Percentiles rank a stretch among this genome's conserved stretches.
Evolutionary conservation across 2,888 invertebrate genomes (phyloP).

Genomic region (Drosophila robusta): DNA sequence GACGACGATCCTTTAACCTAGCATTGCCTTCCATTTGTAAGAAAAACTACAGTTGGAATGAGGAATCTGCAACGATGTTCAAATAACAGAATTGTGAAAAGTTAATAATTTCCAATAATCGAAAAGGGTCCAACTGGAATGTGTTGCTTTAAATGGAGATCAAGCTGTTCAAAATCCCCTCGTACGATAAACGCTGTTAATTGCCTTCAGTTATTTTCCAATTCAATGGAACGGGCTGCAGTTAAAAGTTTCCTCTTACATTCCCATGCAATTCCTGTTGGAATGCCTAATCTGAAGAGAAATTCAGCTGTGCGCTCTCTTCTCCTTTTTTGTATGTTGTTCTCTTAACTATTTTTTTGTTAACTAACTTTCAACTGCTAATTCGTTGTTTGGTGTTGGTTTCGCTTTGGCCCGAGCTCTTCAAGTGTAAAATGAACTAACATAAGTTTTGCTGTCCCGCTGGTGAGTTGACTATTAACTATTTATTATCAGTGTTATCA

Average conservation of each 20-base stretch:
- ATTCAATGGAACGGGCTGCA: too few species aligned
- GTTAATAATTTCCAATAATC: too few species aligned
- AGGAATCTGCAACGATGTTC: too few species aligned
- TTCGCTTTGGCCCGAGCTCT: constrained; percentile 23
- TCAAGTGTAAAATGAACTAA: constrained; percentile 29
- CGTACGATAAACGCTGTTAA: not conserved
- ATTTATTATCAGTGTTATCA: constrained; percentile 7
- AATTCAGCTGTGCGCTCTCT: not conserved
- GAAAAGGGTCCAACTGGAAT: not conserved
- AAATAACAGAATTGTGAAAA: too few species aligned
- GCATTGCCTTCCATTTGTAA: too few species aligned
- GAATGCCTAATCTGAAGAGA: not conserved
- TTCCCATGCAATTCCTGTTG: not conserved
- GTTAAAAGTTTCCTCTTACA: not conserved
- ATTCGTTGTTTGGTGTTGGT: constrained; percentile 40
- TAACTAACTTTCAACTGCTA: constrained; percentile 5
- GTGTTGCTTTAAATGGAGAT: not conserved
- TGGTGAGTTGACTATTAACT: constrained; percentile 45
- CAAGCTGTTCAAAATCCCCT: not conserved
- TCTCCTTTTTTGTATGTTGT: not conserved
- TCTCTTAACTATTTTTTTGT: constrained; percentile 10
- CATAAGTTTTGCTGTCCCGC: constrained; percentile 33
- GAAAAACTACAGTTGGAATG: too few species aligned
- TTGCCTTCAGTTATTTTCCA: not conserved
- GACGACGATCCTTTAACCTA: too few species aligned